Conservation (phyloP, 2,888 invertebrate genomes). For the Caenorhabditis sp. region DNA sequence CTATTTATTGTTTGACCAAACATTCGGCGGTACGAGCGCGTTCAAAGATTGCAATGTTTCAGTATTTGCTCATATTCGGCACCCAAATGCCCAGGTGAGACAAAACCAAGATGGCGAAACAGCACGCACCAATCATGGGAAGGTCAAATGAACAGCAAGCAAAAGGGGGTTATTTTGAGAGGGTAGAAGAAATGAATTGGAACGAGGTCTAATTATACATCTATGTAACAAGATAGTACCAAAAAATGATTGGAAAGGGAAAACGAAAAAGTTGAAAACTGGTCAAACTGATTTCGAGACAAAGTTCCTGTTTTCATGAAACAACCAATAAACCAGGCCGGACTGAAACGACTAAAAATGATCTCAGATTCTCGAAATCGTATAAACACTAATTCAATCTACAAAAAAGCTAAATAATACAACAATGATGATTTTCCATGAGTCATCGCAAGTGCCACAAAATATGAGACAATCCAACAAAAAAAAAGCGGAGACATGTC, state of each 20-base stretch:
- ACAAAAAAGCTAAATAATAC: too few species aligned
- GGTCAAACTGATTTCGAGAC: neutral
- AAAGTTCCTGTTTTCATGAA: neutral
- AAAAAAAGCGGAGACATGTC: constrained; percentile 2
- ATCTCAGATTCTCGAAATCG: too few species aligned
- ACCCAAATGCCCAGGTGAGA: too few species aligned
- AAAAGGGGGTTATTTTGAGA: neutral
- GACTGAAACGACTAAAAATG: too few species aligned
- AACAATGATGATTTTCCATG: too few species aligned
- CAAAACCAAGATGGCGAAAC: constrained; percentile 8
- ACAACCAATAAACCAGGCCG: too few species aligned
- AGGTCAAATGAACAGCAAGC: constrained; percentile 5
- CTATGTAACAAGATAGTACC: constrained; percentile 6
- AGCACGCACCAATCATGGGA: neutral
- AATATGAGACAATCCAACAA: neutral
- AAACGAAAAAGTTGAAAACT: neutral
- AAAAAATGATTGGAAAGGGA: neutral
- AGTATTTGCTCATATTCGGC: neutral
- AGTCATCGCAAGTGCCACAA: neutral
- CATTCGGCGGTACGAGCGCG: neutral
- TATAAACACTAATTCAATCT: too few species aligned
- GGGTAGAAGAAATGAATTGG: neutral
- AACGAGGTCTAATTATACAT: neutral
- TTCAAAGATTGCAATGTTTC: neutral
- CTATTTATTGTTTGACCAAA: constrained; percentile 2